These are phyloP conservation scores for Tapirus terrestris DNA, from an alignment of 2,113 vertebrate species.

Conservation along the genomic window DNA sequence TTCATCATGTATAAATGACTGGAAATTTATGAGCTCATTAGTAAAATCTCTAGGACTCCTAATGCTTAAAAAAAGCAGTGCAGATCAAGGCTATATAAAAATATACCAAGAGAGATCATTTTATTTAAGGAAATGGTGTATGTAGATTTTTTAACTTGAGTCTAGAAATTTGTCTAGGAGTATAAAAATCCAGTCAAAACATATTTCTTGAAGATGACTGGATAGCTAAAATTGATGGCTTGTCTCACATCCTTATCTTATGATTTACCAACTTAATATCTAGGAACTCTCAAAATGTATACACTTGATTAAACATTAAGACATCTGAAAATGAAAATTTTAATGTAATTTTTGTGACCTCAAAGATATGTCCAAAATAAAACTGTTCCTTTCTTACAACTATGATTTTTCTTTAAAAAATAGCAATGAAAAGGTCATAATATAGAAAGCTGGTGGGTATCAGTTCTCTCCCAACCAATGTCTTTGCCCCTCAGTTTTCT, in stretches of 20 bases:
- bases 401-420: neutral
- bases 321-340: neutral
- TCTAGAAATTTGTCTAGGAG: slow-evolving; percentile 1
- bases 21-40: slow-evolving; percentile 61
- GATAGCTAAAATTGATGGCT: neutral
- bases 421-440: neutral
- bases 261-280: neutral
- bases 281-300: neutral
- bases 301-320: neutral
- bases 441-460: neutral
- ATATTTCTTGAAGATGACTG: neutral
- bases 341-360: neutral
- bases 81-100: slow-evolving; percentile 38
- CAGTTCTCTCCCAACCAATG: neutral
- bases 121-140: slow-evolving; percentile 13
- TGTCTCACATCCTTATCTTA: neutral
- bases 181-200: neutral
- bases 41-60: slow-evolving; percentile 58
- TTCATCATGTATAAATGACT: slow-evolving; percentile 39
- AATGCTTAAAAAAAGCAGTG: neutral
- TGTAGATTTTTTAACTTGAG: neutral
- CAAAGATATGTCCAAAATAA: neutral
- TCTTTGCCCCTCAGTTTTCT: neutral
- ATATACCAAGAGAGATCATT: neutral
- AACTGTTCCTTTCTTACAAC: neutral